Evolutionary conservation across 2,888 invertebrate species (phyloP), one percentile per base, ranked within the genome.

Genomic region (Noctuana brunneofusca): DNA sequence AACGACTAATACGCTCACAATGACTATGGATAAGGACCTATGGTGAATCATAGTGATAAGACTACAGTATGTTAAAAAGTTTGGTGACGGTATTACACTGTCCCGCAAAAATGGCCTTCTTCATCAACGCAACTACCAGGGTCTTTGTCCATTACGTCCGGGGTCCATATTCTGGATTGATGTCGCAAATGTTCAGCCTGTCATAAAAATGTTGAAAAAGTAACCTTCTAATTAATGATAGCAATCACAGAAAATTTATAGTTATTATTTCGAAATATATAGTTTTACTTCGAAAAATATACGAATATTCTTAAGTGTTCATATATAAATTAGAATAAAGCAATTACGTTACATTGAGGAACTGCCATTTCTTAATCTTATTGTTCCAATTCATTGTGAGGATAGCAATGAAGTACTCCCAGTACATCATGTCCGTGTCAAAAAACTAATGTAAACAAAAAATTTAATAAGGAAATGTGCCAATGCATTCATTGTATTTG

Each of bases 281-380:
- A n/a, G 0, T n/a, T 9, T 3, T 2, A n/a, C 3, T 35, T 3
- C 3, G 35, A n/a, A n/a, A n/a, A n/a, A n/a, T n/a, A n/a, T 4
- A 35, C 38, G n/a, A 48, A 48, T 22, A 22, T 48, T n/a, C n/a
- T n/a, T n/a, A 24, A 48, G 48, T 6, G 8, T 14, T n/a, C 41
- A 41, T 20, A 18, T 3, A 3, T 18, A 48, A 20, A 27, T 46
- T 8, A 6, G n/a, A n/a, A n/a, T 53, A 59, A 30, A 35, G 16
- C 48, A 46, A 55, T 81, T 86, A 86, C 84, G 75, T 71, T 8
- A 75, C 67, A 54, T 80, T 76, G 66, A 75, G 75, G 64, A 80
- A 75, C 76, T 72, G 50, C 65, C 68, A 72, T 63, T 77, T 64
- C 58, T 75, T 75, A 54, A 43, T 43, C 18, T 74, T 75, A 75